Percentiles rank a stretch among this genome's conserved stretches.
These are phyloP conservation scores for Trichonephila clavipes DNA, from an alignment of 1,140 invertebrate species.

Conservation along the genomic window DNA sequence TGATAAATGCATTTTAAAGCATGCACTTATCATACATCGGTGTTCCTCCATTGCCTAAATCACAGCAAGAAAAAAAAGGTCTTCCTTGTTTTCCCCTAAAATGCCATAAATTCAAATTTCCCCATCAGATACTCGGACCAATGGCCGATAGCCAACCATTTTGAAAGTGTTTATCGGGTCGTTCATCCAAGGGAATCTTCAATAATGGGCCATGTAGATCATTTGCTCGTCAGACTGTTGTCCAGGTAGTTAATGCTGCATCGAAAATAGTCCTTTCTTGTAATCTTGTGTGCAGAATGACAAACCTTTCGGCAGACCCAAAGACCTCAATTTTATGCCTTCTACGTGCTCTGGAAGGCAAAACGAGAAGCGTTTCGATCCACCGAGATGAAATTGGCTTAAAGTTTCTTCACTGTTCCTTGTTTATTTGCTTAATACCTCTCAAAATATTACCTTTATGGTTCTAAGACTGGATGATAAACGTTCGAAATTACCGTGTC, in stretches of 20 bases:
- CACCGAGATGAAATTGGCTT: neutral
- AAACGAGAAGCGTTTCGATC: neutral
- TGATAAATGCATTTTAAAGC: neutral
- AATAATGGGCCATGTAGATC: neutral
- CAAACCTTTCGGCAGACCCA: slow-evolving; percentile 11
- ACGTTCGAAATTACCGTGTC: neutral
- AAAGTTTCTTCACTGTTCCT: neutral
- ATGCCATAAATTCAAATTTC: slow-evolving; percentile 20
- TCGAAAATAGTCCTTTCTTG: neutral
- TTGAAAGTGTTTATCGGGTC: slow-evolving; percentile 20
- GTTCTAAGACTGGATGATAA: neutral
- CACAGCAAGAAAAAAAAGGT: neutral
- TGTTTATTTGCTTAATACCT: neutral
- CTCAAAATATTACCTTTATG: neutral
- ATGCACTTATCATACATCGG: neutral
- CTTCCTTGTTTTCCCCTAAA: slow-evolving; percentile 35
- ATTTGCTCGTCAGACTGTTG: slow-evolving; percentile 23
- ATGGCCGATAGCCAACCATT: slow-evolving; percentile 34
- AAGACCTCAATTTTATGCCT: slow-evolving; percentile 42
- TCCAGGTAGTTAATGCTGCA: neutral
- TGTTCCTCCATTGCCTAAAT: neutral
- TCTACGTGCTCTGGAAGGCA: neutral
- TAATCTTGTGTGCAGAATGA: neutral
- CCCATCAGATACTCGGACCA: neutral
- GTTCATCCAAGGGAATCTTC: neutral